Evolutionary conservation across 2,113 vertebrate species (phyloP).

Genomic region (Hiodon tergisus): DNA sequence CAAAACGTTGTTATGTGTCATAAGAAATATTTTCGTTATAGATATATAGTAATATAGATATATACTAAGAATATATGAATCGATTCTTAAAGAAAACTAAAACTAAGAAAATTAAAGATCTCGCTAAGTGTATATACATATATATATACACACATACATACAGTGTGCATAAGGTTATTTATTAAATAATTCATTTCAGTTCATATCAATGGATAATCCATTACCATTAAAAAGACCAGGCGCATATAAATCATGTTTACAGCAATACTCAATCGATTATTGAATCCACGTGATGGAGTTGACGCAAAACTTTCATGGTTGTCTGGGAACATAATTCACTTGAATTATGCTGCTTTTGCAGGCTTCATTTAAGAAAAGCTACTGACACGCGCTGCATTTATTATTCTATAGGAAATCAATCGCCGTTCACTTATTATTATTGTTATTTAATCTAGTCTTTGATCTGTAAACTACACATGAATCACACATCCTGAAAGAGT

Average conservation of each 20-base stretch:
- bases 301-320: background rate
- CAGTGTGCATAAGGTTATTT: too few species aligned
- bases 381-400: background rate
- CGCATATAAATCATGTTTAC: background rate
- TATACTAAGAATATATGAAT: too few species aligned
- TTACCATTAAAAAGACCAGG: too few species aligned
- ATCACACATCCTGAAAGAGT: constrained; percentile 34
- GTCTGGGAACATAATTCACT: background rate
- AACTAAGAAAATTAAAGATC: too few species aligned
- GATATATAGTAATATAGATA: too few species aligned
- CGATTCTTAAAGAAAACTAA: too few species aligned
- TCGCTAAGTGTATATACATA: too few species aligned
- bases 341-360: background rate
- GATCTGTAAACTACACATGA: constrained; percentile 38
- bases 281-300: background rate
- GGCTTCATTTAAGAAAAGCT: background rate
- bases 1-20: too few species aligned
- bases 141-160: too few species aligned
- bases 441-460: constrained; percentile 32
- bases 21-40: too few species aligned
- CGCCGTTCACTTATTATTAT: constrained; percentile 9
- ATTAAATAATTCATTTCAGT: too few species aligned
- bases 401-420: background rate
- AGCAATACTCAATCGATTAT: background rate
- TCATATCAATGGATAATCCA: too few species aligned